These are phyloP conservation scores for Acipenser transmontanus DNA, from an alignment of 2,797 vertebrate genomes.

Conservation along the genomic window DNA sequence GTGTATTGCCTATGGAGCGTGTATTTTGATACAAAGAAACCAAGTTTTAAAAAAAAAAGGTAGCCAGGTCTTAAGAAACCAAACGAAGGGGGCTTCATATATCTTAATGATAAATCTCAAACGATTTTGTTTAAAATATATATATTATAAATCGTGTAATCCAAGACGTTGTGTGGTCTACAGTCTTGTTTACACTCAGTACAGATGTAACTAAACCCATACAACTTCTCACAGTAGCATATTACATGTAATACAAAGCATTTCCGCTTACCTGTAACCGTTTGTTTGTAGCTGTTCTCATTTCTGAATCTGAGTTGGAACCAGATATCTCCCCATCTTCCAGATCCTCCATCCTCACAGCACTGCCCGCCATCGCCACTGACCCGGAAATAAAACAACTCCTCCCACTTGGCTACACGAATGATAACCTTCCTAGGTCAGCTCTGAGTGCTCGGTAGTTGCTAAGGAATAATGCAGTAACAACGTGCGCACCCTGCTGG, in stretches of 20 bases:
- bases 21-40: too few relatives aligned
- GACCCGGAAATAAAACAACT: background rate
- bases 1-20: too few relatives aligned
- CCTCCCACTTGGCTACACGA: too few relatives aligned
- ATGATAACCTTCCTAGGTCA: too few relatives aligned
- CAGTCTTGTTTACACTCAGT: background rate
- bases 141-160: background rate
- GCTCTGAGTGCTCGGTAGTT: too few relatives aligned
- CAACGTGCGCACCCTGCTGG: too few relatives aligned
- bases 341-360: constrained; percentile 61
- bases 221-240: background rate
- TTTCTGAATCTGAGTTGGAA: constrained; percentile 71
- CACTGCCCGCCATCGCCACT: constrained; percentile 44
- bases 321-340: constrained; percentile 81
- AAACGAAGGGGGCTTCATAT: too few relatives aligned
- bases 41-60: too few relatives aligned
- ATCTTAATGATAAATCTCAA: too few relatives aligned
- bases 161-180: background rate
- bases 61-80: too few relatives aligned
- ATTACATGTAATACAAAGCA: background rate
- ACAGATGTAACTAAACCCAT: background rate
- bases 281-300: constrained; percentile 41
- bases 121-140: background rate
- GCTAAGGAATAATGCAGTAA: too few relatives aligned
- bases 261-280: constrained; percentile 33